Evolutionary conservation across 2,113 vertebrate species (phyloP).

Genomic region (Solea senegalensis): DNA sequence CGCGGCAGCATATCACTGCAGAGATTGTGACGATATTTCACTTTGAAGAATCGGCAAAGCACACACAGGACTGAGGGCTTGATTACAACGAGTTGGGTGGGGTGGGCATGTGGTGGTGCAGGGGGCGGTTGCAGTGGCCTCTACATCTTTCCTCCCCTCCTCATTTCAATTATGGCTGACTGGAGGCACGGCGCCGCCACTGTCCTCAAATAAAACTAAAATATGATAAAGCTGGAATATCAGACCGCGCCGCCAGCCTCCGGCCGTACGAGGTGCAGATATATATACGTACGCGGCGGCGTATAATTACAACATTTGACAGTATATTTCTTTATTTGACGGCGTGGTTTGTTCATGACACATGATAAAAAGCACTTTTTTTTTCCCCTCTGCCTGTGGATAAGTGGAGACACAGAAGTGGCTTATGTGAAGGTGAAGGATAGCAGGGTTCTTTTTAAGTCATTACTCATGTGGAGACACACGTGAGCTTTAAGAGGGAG

Average conservation of each 20-base stretch:
- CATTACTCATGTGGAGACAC: slow-evolving; percentile 65
- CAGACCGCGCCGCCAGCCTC: slow-evolving; percentile 55
- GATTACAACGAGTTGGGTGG: slow-evolving; percentile 64
- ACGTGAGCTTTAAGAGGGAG: slow-evolving; percentile 13
- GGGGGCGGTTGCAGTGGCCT: slow-evolving; percentile 45
- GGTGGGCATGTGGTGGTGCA: too few relatives aligned
- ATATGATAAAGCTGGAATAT: slow-evolving; percentile 77
- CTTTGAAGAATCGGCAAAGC: slow-evolving; percentile 67
- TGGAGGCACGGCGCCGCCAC: slow-evolving; percentile 71
- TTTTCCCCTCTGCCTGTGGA: slow-evolving; percentile 32
- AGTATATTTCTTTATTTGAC: slow-evolving; percentile 65
- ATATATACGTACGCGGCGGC: slow-evolving; percentile 15
- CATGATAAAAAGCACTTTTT: slow-evolving; percentile 70
- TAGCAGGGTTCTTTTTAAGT: slow-evolving; percentile 62
- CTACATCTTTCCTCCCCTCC: slow-evolving; percentile 70
- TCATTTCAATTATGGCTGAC: slow-evolving; percentile 78
- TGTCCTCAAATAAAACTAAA: slow-evolving; percentile 77
- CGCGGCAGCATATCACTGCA: slow-evolving; percentile 58
- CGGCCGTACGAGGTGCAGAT: slow-evolving; percentile 60
- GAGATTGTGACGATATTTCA: slow-evolving; percentile 73
- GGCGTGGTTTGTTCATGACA: slow-evolving; percentile 59
- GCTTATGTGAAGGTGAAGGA: slow-evolving; percentile 14
- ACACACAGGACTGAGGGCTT: slow-evolving; percentile 65
- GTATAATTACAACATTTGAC: slow-evolving; percentile 72
- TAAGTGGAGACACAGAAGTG: slow-evolving; percentile 29